Conservation (phyloP, 1,140 invertebrate genomes). For the Tetraneura akinire region DNA sequence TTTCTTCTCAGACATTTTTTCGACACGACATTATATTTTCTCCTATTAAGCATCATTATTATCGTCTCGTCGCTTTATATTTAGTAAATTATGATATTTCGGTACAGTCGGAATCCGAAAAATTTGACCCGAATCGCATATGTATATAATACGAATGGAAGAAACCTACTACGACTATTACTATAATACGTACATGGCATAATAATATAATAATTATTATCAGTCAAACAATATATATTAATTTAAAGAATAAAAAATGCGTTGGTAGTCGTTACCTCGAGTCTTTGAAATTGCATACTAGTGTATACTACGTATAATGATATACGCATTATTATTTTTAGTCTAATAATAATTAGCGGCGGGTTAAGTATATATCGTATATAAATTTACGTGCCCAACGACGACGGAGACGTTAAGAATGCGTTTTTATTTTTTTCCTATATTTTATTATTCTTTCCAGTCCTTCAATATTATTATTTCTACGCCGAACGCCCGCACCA, state of each 20-base stretch:
- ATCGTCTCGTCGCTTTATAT: no score
- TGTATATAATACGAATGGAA: background rate
- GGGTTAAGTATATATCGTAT: no score
- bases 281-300: no score
- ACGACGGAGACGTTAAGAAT: background rate
- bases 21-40: no score
- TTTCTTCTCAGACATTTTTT: no score
- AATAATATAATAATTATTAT: background rate
- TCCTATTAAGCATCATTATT: no score
- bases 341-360: slow-evolving; percentile 12
- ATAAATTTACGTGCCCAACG: slow-evolving; percentile 2
- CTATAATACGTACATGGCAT: background rate
- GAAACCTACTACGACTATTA: background rate
- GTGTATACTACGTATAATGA: no score
- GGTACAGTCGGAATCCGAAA: background rate
- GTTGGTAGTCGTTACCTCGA: background rate
- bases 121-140: slow-evolving; percentile 3
- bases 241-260: background rate
- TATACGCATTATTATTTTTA: slow-evolving; percentile 18
- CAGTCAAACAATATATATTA: no score
- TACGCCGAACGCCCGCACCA: background rate
- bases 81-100: no score
- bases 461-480: slow-evolving; percentile 12
- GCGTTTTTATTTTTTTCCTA: background rate
- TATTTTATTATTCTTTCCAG: slow-evolving; percentile 5